phyloP scores from a whole-genome alignment of 2,888 invertebrate species.

The Tachina fera region DNA sequence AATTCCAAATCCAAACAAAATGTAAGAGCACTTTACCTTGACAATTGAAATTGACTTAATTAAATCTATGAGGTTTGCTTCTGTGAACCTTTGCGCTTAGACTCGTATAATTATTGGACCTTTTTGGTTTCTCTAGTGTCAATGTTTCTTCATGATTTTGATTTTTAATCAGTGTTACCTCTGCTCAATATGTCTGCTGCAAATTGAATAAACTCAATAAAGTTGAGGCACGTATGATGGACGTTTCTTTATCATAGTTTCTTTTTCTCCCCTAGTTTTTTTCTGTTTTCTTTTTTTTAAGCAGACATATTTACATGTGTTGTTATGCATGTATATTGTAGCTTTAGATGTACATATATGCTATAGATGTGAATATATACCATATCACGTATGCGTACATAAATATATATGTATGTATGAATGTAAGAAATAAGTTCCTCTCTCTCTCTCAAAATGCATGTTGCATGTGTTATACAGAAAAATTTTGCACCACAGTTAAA shows the following conservation, averaged over 20 bases:
- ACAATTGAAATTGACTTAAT: too few relatives aligned
- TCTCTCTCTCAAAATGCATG: background rate
- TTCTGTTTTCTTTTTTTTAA: constrained; percentile 2
- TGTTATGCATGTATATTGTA: background rate
- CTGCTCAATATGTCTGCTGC: constrained; percentile 70
- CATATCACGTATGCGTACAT: background rate
- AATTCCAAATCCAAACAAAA: too few relatives aligned
- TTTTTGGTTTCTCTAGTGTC: background rate
- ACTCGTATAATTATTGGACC: background rate
- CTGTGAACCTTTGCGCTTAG: background rate
- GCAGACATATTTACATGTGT: constrained; percentile 7
- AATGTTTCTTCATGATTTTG: constrained; percentile 37
- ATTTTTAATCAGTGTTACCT: constrained; percentile 39
- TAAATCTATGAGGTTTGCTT: background rate
- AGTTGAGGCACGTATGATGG: constrained; percentile 73
- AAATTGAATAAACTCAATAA: constrained; percentile 75
- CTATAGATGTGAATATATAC: too few relatives aligned
- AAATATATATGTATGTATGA: background rate
- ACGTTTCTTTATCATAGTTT: constrained; percentile 51
- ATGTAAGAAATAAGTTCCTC: background rate
- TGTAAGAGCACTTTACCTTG: too few relatives aligned
- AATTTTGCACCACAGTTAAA: background rate
- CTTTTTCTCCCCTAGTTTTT: background rate
- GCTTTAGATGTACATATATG: too few relatives aligned
- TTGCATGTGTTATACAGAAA: background rate